Percentiles rank a stretch among this genome's conserved stretches.
These are phyloP conservation scores for Zaprionus tsacasi DNA, from an alignment of 1,140 invertebrate genomes.

Conservation along the genomic window DNA sequence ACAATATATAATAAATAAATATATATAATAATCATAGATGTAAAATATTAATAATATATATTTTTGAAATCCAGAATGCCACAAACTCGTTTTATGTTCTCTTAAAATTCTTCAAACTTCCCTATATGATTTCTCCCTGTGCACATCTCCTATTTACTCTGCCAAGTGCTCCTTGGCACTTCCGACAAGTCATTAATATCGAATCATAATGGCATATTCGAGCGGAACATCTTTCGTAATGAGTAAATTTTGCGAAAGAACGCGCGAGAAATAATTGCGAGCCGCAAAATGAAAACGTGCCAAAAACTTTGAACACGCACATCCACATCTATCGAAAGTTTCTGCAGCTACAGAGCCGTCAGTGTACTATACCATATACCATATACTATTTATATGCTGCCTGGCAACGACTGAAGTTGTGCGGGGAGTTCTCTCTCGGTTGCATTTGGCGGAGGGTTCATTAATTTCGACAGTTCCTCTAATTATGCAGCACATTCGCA, in stretches of 20 bases:
- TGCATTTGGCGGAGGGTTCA: constrained; percentile 47
- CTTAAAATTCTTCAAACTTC: background rate
- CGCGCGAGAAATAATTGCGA: constrained; percentile 52
- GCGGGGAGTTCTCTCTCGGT: constrained; percentile 4
- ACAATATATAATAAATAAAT: background rate
- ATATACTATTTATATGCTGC: constrained; percentile 29
- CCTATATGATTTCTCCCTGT: background rate
- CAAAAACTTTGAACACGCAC: constrained; percentile 43
- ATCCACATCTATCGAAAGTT: background rate
- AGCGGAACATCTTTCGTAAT: constrained; percentile 56
- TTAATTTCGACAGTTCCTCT: constrained; percentile 57
- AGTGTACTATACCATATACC: background rate
- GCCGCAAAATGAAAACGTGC: constrained; percentile 44
- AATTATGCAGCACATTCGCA: constrained; percentile 53
- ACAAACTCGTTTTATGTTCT: background rate
- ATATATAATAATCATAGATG: background rate
- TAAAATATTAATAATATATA: too few species aligned
- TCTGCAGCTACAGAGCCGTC: background rate
- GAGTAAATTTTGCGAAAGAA: constrained; percentile 50
- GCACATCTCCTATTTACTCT: background rate
- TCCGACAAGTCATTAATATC: constrained; percentile 62
- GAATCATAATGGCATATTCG: constrained; percentile 44
- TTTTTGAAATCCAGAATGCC: too few species aligned
- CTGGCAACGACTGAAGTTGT: constrained; percentile 3
- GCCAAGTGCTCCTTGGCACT: constrained; percentile 25